Conservation (phyloP, 1,140 invertebrate genomes). For the Kradibia gibbosae region DNA sequence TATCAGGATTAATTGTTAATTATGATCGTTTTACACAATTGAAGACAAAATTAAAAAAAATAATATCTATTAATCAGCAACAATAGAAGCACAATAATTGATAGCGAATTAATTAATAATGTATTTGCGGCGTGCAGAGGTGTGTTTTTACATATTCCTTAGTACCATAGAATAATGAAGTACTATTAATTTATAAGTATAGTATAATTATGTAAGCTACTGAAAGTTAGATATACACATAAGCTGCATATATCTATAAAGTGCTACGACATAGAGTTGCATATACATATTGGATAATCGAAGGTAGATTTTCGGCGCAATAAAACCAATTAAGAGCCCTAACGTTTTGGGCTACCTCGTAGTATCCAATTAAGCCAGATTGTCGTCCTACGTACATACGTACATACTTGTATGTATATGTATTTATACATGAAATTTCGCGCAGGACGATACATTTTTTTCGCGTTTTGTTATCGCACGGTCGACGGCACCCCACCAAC, state of each 20-base stretch:
- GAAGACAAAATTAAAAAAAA: too few species aligned
- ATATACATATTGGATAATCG: conserved; percentile 30
- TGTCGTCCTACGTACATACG: conserved; percentile 17
- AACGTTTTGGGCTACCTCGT: conserved; percentile 13
- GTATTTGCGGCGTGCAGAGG: not conserved
- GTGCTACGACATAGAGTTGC: not conserved
- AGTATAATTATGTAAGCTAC: not conserved
- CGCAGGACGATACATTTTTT: not conserved
- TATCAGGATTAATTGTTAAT: too few species aligned
- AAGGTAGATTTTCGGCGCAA: conserved; percentile 35
- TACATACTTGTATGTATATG: not conserved
- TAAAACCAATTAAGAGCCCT: conserved; percentile 37
- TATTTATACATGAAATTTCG: not conserved
- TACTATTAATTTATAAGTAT: not conserved
- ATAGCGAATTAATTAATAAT: not conserved
- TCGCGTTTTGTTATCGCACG: conserved; percentile 2
- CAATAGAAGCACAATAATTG: not conserved
- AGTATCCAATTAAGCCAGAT: conserved; percentile 43
- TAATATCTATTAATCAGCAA: too few species aligned
- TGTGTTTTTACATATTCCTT: not conserved
- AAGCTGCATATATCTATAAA: too few species aligned
- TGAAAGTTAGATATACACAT: not conserved
- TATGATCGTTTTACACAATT: too few species aligned
- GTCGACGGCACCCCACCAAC: conserved; percentile 41
- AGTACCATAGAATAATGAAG: not conserved